phyloP scores from a whole-genome alignment of 2,888 invertebrate species.

The Vanessa cardui region DNA sequence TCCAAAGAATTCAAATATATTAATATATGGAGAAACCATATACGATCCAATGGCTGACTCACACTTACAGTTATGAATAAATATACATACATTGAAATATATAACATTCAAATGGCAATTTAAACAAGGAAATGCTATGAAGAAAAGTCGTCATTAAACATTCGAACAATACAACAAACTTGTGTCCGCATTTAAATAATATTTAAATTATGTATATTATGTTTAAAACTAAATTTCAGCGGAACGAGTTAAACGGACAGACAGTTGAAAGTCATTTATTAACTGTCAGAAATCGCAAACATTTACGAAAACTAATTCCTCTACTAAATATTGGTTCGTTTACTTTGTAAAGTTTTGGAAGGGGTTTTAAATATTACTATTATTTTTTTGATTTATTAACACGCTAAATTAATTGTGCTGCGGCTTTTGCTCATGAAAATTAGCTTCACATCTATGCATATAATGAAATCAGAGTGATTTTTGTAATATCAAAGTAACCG shows the following conservation, averaged over 20 bases:
- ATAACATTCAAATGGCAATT: not conserved
- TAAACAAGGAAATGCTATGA: not conserved
- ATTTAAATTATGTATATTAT: constrained; percentile 8
- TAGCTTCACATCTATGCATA: no score
- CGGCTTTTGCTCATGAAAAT: no score
- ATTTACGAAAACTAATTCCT: constrained; percentile 31
- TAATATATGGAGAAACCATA: no score
- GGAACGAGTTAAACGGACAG: not conserved
- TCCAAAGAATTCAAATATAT: no score
- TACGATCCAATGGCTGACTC: no score
- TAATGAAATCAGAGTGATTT: no score
- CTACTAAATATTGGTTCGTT: constrained; percentile 20
- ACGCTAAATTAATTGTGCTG: no score
- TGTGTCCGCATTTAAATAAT: constrained; percentile 17
- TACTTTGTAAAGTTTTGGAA: not conserved
- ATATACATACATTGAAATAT: not conserved
- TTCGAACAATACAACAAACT: constrained; percentile 1
- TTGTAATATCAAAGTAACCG: no score
- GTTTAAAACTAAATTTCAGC: not conserved
- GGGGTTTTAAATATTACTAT: no score
- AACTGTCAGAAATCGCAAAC: constrained; percentile 34
- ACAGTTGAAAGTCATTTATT: constrained; percentile 30
- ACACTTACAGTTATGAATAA: no score
- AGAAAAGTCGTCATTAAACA: not conserved
- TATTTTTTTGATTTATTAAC: not conserved